Conservation (phyloP, 2,113 vertebrate genomes). For the Silurus glanis region DNA sequence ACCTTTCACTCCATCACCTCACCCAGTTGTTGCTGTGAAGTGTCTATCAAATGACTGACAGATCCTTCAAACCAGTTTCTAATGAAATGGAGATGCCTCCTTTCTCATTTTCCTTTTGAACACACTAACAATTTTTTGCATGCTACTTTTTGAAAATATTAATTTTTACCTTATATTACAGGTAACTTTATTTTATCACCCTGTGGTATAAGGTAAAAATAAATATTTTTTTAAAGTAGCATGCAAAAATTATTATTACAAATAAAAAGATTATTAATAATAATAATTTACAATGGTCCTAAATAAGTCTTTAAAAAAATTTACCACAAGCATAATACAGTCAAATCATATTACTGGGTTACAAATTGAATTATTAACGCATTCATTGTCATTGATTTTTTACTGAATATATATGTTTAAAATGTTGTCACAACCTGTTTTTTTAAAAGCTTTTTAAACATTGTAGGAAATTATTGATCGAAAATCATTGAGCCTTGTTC, state of each 20-base stretch:
- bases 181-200: too few species aligned
- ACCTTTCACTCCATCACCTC: slow-evolving; percentile 43
- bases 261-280: background rate
- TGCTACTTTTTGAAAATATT: too few species aligned
- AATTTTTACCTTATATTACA: too few species aligned
- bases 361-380: background rate
- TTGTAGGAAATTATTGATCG: background rate
- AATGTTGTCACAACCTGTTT: background rate
- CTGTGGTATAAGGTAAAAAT: background rate
- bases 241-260: background rate
- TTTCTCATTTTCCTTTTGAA: slow-evolving; percentile 15
- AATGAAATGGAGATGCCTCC: slow-evolving; percentile 36
- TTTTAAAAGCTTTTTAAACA: background rate
- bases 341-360: background rate
- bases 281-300: background rate
- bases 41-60: slow-evolving; percentile 42
- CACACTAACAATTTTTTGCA: background rate
- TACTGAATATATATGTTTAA: background rate
- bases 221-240: background rate
- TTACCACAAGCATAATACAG: background rate
- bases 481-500: background rate
- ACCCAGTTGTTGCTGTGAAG: slow-evolving; percentile 46
- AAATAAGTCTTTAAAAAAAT: background rate
- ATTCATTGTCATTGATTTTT: background rate
- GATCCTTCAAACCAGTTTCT: slow-evolving; percentile 24